Conservation (phyloP, 2,888 invertebrate genomes). For the Phragmatobia fuliginosa region DNA sequence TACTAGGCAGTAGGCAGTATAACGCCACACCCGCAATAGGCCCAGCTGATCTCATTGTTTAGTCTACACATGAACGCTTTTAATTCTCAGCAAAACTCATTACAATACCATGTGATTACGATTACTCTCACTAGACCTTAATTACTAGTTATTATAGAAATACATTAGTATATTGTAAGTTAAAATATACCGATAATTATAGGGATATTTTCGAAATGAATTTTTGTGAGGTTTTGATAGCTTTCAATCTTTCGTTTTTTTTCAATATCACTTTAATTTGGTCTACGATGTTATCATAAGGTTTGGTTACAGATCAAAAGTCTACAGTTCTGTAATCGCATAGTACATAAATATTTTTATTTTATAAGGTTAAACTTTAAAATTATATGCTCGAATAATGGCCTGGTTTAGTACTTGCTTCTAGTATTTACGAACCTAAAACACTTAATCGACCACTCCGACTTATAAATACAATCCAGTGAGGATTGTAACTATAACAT, state of each 20-base stretch:
- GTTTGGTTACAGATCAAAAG: neutral
- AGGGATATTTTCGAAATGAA: neutral
- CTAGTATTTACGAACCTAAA: no score
- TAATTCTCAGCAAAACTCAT: conserved; percentile 69
- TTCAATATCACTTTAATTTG: neutral
- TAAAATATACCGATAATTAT: no score
- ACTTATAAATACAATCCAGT: no score
- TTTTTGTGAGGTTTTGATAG: neutral
- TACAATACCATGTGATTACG: conserved; percentile 59
- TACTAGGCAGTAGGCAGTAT: conserved; percentile 50
- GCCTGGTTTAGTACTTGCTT: no score
- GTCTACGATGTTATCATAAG: neutral
- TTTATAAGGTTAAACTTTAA: no score
- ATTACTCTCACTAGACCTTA: conserved; percentile 57
- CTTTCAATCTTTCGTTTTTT: neutral
- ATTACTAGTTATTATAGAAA: conserved; percentile 49
- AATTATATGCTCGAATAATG: no score
- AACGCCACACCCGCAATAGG: conserved; percentile 59
- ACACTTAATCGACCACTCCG: no score
- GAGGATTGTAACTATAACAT: neutral
- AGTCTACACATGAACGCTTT: conserved; percentile 77
- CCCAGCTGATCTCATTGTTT: conserved; percentile 84
- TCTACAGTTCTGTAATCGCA: no score
- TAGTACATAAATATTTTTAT: no score
- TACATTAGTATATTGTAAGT: neutral